A percentile compares a stretch with the other conserved stretches of the same genome.
Evolutionary conservation across 2,113 vertebrate species (phyloP).

Genomic region (Sinosuthora webbiana): DNA sequence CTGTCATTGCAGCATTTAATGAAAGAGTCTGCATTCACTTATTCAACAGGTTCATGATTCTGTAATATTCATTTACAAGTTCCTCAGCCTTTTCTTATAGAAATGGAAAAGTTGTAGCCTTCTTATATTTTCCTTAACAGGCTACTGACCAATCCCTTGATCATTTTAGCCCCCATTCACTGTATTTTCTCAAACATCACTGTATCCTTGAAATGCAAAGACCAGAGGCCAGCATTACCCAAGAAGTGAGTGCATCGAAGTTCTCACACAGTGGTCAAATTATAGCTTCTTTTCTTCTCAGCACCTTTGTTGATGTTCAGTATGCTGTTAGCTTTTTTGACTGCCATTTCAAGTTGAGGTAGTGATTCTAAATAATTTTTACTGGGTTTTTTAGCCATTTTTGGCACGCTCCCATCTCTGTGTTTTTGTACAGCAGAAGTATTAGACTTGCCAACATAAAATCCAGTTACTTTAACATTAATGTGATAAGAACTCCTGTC

Average conservation of each 20-base stretch:
- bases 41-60: background rate
- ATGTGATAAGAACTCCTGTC: background rate
- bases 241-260: rapidly evolving
- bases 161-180: background rate
- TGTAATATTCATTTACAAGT: background rate
- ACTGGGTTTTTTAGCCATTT: background rate
- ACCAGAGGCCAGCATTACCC: background rate
- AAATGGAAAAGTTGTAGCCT: background rate
- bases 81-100: background rate
- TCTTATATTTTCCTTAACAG: background rate
- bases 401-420: background rate
- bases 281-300: background rate
- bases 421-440: background rate
- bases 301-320: background rate
- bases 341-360: background rate
- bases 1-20: background rate
- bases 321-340: background rate
- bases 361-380: background rate
- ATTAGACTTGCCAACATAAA: background rate
- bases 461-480: background rate
- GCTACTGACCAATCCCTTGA: background rate
- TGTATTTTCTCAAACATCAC: background rate
- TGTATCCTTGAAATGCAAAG: background rate
- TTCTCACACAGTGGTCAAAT: background rate
- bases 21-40: background rate